Percentiles rank a stretch among this genome's conserved stretches.
phyloP scores from a whole-genome alignment of 2,888 invertebrate genomes.

The Chironomus tentans region DNA sequence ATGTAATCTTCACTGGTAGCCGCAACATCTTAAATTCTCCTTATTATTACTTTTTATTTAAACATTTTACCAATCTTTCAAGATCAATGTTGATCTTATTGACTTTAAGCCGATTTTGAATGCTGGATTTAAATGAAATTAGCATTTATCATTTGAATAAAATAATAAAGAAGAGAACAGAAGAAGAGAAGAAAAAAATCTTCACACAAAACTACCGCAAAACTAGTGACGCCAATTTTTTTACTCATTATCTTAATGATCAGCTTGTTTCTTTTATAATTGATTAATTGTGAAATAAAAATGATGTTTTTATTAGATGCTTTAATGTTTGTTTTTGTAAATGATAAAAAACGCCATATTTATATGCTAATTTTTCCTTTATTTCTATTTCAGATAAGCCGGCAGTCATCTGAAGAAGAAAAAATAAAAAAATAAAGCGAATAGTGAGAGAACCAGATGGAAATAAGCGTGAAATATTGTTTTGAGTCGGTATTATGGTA shows the following conservation, averaged over 20 bases:
- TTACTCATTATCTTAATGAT: not conserved
- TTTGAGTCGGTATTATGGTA: not conserved
- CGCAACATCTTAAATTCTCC: not conserved
- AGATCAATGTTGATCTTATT: slow-evolving; percentile 2
- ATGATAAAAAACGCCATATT: slow-evolving; percentile 24
- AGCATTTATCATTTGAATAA: slow-evolving; percentile 18
- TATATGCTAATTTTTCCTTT: slow-evolving; percentile 16
- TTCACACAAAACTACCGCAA: not conserved
- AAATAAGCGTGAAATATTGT: too few species aligned
- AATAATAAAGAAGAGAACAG: not conserved
- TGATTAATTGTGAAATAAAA: slow-evolving; percentile 25
- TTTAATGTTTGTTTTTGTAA: slow-evolving; percentile 21
- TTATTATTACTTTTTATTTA: too few species aligned
- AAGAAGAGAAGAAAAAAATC: not conserved
- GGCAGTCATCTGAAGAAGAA: not conserved
- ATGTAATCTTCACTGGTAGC: not conserved
- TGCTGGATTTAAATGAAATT: slow-evolving; percentile 11
- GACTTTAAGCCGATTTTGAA: slow-evolving; percentile 10
- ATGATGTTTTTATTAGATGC: slow-evolving; percentile 25
- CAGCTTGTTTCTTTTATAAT: slow-evolving; percentile 1
- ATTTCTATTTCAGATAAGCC: not conserved
- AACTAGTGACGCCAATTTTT: slow-evolving; percentile 15
- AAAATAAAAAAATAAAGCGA: not conserved
- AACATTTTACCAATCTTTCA: slow-evolving; percentile 14
- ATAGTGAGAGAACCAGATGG: too few species aligned